Base-by-base conservation (phyloP, 2,888 invertebrate genomes). In the Horisme vitalbata region DNA sequence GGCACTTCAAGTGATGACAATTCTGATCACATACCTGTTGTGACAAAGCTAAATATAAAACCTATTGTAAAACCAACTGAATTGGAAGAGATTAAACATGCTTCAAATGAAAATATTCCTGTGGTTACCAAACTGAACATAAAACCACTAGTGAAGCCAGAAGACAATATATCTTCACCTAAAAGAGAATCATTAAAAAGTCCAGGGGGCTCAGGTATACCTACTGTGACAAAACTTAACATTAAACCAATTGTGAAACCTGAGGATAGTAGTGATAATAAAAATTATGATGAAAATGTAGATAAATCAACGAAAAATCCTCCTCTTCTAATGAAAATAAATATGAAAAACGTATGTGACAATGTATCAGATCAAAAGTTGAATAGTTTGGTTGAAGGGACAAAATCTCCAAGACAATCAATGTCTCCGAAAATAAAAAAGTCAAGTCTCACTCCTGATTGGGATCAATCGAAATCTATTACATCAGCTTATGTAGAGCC, bases 1-100 rank as follows among this genome's bases (percentile, higher is more conserved):
- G 81, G 83, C 51, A 86, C 77, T 60, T 87, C 88, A 50, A 87
- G 86, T 75, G 87, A 89, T 76, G 88, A 88, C 45, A 86, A 88
- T 68, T 66, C 66, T 52, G 87, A 86, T 60, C 70, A 81, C 51
- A 84, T 88, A 79, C 88, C 88, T 55, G 65, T 85, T 64, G 80
- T 87, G 51, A 90, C 90, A 57, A 92, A 91, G 77, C 71, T 92
- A 34, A 92, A 91, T 52, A 92, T 92, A 51, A 92, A 92, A 76
- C 91, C 92, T 2, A 79, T 92, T 46, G 54, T 82, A 34, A 87
- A 81, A 65, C 88, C 87, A 46, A 71, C 62, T 61, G 78, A 79
- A 32, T 18, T 31, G 3, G 55, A 79, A 21, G 79, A 77, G 36
- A 53, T 63, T 18, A 77, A 70, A 61, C 52, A 66, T 39, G 56